Base-by-base conservation (phyloP, 1,140 invertebrate genomes). In the Drosophila baimaii region DNA sequence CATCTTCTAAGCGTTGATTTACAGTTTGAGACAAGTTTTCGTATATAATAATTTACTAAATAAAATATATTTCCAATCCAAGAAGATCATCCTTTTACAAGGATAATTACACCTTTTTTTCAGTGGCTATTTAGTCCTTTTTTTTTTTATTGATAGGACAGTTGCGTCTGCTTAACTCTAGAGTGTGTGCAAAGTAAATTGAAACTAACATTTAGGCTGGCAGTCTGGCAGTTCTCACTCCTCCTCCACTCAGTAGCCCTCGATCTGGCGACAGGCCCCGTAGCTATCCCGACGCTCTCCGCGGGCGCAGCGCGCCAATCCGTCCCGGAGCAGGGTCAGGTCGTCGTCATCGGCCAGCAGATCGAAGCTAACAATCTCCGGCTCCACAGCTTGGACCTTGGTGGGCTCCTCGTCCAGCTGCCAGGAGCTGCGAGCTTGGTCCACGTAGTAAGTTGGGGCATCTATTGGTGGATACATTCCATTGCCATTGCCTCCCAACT, bases 271-370 rank as follows among this genome's bases (percentile, higher is more conserved):
- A 65, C 93, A 94, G 31, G 93, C 83, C 15, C 93, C 93, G 51
- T 93, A 93, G 37, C 93, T 92, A 75, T 95, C 94, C 27, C 94
- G 92, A 49, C 92, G 92, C 25, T 93, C 91, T 41, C 93, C 94
- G 0, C 94, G 94, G 13, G 94, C 94, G 82, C 95, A 95, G 74
- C 95, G 94, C 35, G 95, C 94, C 47, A 92, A 90, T 1, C 94
- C 94, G 13, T 94, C 94, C 15, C 95, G 82, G 3, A 95, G 86
- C 56, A 93, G 92, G 44, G 93, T 83, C 23, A 89, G 37, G 17
- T 61, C 74, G n/a, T 61, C 74, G 27, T 61, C 74, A 59, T 89
- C 90, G 47, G 89, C 58, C 6, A 90, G 49, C 46, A 91, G 69
- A 35, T 90, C 85, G 15, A 91, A 88, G 46, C 77, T 90, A 0